phyloP scores from a whole-genome alignment of 2,888 invertebrate genomes.

The Chrysina gloriosa region DNA sequence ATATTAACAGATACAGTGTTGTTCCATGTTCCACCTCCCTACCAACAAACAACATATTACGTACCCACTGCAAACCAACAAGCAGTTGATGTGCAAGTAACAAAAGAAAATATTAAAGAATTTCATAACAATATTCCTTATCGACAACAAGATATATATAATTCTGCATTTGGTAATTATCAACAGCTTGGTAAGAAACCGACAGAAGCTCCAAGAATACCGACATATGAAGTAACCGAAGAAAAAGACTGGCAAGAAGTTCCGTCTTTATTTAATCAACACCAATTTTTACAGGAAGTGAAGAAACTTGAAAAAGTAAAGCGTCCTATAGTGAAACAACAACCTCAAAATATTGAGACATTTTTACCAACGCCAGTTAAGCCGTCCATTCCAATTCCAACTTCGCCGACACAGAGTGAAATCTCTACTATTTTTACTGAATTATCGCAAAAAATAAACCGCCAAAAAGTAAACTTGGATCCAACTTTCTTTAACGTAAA shows the following conservation, averaged over 20 bases:
- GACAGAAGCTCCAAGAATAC: constrained; percentile 52
- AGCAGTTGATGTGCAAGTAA: constrained; percentile 60
- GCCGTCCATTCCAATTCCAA: constrained; percentile 58
- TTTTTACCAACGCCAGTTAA: constrained; percentile 63
- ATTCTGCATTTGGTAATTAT: constrained; percentile 25
- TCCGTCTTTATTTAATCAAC: constrained; percentile 45
- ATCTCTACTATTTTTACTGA: constrained; percentile 61
- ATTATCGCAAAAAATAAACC: constrained; percentile 54
- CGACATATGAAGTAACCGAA: constrained; percentile 64
- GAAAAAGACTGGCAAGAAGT: constrained; percentile 56
- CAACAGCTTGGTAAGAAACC: constrained; percentile 44
- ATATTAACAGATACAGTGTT: constrained; percentile 56
- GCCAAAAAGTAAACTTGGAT: constrained; percentile 53
- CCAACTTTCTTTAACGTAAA: constrained; percentile 59
- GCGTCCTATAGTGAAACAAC: constrained; percentile 22
- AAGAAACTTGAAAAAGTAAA: constrained; percentile 21
- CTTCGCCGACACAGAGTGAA: constrained; percentile 62
- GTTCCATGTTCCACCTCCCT: constrained; percentile 55
- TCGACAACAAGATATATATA: constrained; percentile 44
- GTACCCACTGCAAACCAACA: constrained; percentile 43
- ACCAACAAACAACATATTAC: constrained; percentile 39
- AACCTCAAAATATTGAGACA: constrained; percentile 47
- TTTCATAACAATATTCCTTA: constrained; percentile 58
- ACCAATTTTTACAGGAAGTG: constrained; percentile 43
- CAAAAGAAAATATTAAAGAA: constrained; percentile 63